Evolutionary conservation across 2,797 vertebrate genomes (phyloP).

Genomic region (Hoplostethus atlanticus): DNA sequence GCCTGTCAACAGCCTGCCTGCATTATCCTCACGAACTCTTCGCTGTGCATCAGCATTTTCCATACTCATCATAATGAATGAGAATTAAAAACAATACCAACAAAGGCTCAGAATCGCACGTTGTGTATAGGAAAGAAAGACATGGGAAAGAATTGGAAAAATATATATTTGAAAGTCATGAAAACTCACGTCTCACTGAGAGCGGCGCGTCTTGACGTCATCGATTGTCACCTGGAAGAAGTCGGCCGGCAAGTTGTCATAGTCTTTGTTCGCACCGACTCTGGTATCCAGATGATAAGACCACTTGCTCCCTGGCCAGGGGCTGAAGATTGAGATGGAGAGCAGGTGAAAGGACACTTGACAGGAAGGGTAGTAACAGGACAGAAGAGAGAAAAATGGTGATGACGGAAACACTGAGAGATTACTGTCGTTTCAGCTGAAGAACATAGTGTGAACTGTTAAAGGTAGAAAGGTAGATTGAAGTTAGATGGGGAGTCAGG

Average conservation of each 20-base stretch:
- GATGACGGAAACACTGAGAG: neutral
- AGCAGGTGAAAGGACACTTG: neutral
- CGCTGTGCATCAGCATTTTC: slow-evolving; percentile 20
- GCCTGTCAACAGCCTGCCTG: slow-evolving; percentile 42
- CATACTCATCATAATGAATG: slow-evolving; percentile 26
- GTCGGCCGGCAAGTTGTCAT: neutral
- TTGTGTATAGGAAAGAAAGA: neutral
- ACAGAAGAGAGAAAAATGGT: neutral
- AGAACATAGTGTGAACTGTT: neutral
- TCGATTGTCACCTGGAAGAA: slow-evolving; percentile 8
- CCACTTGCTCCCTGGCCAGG: too few species aligned
- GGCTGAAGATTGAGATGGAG: too few species aligned
- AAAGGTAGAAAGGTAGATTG: too few species aligned
- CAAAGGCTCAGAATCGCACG: slow-evolving; percentile 4
- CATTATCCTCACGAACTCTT: slow-evolving; percentile 42
- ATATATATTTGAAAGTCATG: neutral
- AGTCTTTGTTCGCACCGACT: neutral
- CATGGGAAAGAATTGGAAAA: neutral
- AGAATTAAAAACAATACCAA: slow-evolving; percentile 15
- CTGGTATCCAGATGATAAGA: too few species aligned
- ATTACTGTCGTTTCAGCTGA: neutral
- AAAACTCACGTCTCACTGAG: neutral
- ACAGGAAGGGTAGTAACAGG: neutral
- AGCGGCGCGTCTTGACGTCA: neutral
- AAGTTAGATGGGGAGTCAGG: neutral